Conservation (phyloP, 2,888 invertebrate species). For the Chrysolina oricalcia region DNA sequence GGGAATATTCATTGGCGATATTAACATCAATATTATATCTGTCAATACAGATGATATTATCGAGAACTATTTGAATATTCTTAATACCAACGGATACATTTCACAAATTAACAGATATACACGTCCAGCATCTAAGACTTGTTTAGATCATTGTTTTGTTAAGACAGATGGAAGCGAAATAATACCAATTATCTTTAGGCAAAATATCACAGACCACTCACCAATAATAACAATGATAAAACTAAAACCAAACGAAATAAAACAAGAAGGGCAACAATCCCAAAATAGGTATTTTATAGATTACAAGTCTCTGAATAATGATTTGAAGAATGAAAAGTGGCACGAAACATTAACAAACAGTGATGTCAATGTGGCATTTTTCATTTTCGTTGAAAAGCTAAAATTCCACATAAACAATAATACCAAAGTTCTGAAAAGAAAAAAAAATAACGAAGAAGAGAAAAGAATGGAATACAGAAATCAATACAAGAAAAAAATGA, state of each 20-base stretch:
- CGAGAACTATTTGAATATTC: conserved; percentile 26
- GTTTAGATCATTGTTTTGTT: conserved; percentile 26
- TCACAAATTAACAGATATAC: conserved; percentile 28
- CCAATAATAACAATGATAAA: conserved; percentile 29
- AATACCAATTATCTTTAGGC: conserved; percentile 26
- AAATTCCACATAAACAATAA: conserved; percentile 23
- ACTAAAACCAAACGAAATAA: conserved; percentile 19
- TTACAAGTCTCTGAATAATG: conserved; percentile 18
- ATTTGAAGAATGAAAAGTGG: conserved; percentile 24
- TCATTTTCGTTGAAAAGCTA: conserved; percentile 10
- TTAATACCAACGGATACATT: conserved; percentile 21
- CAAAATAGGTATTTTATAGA: conserved; percentile 22
- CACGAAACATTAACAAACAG: conserved; percentile 22
- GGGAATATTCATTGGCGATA: conserved; percentile 20
- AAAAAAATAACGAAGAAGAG: conserved; percentile 16
- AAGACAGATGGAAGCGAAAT: conserved; percentile 13
- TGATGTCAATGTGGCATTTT: conserved; percentile 23
- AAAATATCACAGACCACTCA: conserved; percentile 25
- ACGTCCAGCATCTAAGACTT: conserved; percentile 22
- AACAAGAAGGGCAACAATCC: conserved; percentile 19
- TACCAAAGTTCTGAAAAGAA: conserved; percentile 15
- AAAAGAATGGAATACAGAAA: conserved; percentile 9
- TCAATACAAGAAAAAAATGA: conserved; percentile 23
- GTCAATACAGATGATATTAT: conserved; percentile 21
- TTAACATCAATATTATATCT: conserved; percentile 17